These are phyloP conservation scores for Fregata magnificens DNA, from an alignment of 2,113 vertebrate genomes.

Conservation along the genomic window DNA sequence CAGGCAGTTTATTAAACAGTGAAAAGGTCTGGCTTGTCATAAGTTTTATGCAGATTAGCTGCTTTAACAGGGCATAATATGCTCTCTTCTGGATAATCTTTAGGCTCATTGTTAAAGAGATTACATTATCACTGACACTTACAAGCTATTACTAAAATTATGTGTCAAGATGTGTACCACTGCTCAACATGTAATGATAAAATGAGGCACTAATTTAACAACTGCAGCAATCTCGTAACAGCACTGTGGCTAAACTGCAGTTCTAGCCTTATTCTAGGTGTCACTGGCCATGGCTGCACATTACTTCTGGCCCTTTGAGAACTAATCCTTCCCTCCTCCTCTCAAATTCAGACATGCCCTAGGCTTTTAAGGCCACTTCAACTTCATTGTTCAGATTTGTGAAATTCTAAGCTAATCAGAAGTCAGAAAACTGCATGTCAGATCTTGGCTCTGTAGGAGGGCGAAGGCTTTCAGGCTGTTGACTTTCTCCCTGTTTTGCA, in stretches of 20 bases:
- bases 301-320: neutral
- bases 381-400: neutral
- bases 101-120: constrained; percentile 28
- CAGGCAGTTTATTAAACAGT: constrained; percentile 19
- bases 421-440: neutral
- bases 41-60: constrained; percentile 55
- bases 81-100: constrained; percentile 26
- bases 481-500: neutral
- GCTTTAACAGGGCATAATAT: constrained; percentile 27
- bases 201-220: neutral
- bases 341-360: neutral
- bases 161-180: neutral
- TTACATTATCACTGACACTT: constrained; percentile 50
- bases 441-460: neutral
- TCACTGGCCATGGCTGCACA: neutral
- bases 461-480: neutral
- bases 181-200: neutral
- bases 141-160: constrained; percentile 65
- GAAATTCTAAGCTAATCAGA: neutral
- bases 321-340: neutral
- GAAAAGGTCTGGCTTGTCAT: constrained; percentile 23
- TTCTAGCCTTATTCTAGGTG: constrained; percentile 37
- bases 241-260: neutral
- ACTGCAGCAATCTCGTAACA: neutral
- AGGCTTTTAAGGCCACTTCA: neutral